Percentiles rank a stretch among this genome's conserved stretches.
phyloP scores from a whole-genome alignment of 1,140 invertebrate genomes.

The Drosophila carrolli region DNA sequence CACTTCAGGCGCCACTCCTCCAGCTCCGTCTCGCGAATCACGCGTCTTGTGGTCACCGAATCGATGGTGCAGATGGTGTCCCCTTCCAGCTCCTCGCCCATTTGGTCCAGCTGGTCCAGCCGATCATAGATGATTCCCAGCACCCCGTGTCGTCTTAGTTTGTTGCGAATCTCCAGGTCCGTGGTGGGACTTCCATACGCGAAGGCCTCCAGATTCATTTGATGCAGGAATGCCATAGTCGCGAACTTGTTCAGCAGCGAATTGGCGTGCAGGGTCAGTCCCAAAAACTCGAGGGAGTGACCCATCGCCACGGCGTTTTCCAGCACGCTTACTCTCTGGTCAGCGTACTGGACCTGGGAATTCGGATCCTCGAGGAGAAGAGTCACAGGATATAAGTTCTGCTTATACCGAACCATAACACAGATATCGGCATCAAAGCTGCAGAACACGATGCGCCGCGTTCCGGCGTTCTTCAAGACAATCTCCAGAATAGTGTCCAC shows the following conservation, averaged over 20 bases:
- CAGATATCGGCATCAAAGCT: slow-evolving; percentile 98
- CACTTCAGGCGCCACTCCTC: slow-evolving; percentile 46
- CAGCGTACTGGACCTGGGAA: slow-evolving; percentile 91
- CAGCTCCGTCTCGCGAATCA: slow-evolving; percentile 16
- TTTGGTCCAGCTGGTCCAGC: slow-evolving; percentile 52
- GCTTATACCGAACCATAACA: slow-evolving; percentile 94
- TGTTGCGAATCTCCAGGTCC: not conserved
- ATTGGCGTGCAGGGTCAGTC: slow-evolving; percentile 94
- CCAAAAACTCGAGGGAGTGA: slow-evolving; percentile 90
- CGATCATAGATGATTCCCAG: slow-evolving; percentile 58
- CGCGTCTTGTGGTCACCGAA: slow-evolving; percentile 15
- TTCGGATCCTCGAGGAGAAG: slow-evolving; percentile 92
- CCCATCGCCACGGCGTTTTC: slow-evolving; percentile 92
- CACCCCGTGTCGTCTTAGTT: slow-evolving; percentile 24
- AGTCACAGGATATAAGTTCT: slow-evolving; percentile 97
- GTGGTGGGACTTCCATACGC: slow-evolving; percentile 21
- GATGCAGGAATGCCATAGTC: slow-evolving; percentile 83
- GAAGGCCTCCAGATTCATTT: slow-evolving; percentile 13
- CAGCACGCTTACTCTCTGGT: slow-evolving; percentile 91
- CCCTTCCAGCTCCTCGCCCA: slow-evolving; percentile 31
- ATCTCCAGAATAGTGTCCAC: slow-evolving; percentile 92
- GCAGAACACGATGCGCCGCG: slow-evolving; percentile 94
- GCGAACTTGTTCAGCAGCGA: slow-evolving; percentile 91
- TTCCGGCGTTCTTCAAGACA: slow-evolving; percentile 90
- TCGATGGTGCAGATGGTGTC: slow-evolving; percentile 53